These are phyloP conservation scores for Phymatocera aterrima DNA, from an alignment of 2,888 invertebrate genomes.

Conservation along the genomic window DNA sequence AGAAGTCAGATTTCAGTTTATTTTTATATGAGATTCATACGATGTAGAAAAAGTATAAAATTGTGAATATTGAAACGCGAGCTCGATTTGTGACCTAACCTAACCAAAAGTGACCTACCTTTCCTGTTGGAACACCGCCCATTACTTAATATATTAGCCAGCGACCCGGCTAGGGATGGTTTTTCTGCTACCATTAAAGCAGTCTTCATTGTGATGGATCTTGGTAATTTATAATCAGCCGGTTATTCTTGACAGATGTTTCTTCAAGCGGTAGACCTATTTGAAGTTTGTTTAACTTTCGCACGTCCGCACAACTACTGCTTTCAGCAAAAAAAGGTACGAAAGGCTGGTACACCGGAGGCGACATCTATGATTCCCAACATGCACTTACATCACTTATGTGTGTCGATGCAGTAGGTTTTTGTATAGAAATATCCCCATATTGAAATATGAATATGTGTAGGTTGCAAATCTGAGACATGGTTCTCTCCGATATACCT, in stretches of 20 bases:
- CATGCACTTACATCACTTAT: too few species aligned
- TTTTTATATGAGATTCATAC: not conserved
- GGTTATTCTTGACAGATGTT: not conserved
- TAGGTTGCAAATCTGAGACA: too few species aligned
- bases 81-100: not conserved
- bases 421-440: too few species aligned
- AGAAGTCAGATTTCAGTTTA: not conserved
- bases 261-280: not conserved
- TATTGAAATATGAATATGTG: too few species aligned
- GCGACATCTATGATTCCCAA: too few species aligned
- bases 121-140: slow-evolving; percentile 86
- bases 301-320: too few species aligned
- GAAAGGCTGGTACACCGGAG: too few species aligned
- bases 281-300: slow-evolving; percentile 7
- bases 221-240: not conserved
- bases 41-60: not conserved
- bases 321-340: too few species aligned
- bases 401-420: too few species aligned
- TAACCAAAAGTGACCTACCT: slow-evolving; percentile 78
- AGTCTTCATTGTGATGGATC: slow-evolving; percentile 81
- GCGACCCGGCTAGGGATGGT: slow-evolving; percentile 96
- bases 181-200: slow-evolving; percentile 99
- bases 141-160: slow-evolving; percentile 95
- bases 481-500: too few species aligned
- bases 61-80: not conserved